Evolutionary conservation across 2,888 invertebrate genomes (phyloP).

Genomic region (Caenorhabditis plicata): DNA sequence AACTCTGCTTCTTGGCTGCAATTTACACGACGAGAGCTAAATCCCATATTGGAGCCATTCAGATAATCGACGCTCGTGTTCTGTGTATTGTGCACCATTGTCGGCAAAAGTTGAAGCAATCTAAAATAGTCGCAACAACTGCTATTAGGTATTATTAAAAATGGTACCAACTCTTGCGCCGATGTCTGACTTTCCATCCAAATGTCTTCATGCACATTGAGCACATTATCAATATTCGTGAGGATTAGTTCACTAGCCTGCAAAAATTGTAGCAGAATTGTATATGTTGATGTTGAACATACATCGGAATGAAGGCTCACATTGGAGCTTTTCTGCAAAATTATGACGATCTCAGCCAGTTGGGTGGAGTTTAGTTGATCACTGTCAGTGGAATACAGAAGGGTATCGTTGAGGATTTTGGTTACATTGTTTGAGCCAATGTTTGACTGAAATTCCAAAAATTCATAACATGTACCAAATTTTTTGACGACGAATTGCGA

Average conservation of each 20-base stretch:
- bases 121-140: slow-evolving; percentile 12
- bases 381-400: slow-evolving; percentile 14
- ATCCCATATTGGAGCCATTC: slow-evolving; percentile 24
- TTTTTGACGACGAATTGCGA: no score
- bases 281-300: no score
- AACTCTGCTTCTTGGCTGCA: no score
- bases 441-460: no score
- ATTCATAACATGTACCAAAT: no score
- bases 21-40: slow-evolving; percentile 22
- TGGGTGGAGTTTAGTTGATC: slow-evolving; percentile 20
- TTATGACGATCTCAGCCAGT: slow-evolving; percentile 18
- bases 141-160: no score
- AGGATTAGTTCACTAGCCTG: no score
- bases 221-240: slow-evolving; percentile 22
- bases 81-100: slow-evolving; percentile 27
- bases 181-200: slow-evolving; percentile 25
- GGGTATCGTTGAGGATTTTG: slow-evolving; percentile 19
- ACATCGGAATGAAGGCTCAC: no score
- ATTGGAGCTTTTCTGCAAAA: slow-evolving; percentile 17
- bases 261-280: no score
- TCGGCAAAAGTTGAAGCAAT: slow-evolving; percentile 10
- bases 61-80: slow-evolving; percentile 23
- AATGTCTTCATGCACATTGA: no score
- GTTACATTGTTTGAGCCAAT: slow-evolving; percentile 25
- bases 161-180: slow-evolving; percentile 3